Base-by-base conservation (phyloP, 2,888 invertebrate genomes). In the Resseliella maxima region DNA sequence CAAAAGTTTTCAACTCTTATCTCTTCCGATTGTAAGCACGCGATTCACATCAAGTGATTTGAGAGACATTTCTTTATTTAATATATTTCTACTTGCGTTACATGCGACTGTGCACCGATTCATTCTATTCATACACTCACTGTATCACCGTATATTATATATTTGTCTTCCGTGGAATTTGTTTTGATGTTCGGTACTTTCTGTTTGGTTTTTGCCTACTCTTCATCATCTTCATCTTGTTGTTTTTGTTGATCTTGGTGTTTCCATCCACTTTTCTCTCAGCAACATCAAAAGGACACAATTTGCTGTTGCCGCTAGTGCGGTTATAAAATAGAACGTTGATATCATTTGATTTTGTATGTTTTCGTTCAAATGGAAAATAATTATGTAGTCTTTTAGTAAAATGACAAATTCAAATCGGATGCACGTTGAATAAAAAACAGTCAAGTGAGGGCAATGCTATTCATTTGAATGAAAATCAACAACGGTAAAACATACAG, bases 1-100 rank as follows among this genome's bases (percentile, higher is more conserved):
- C 2, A 59, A n/a, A n/a, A 72, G 72, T 72, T 72, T 72, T 72
- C 72, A 72, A 72, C 72, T 18, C 72, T 31, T 72, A 72, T 72
- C 72, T 72, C 12, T 72, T 72, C 72, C 35, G 72, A 72, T 72
- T 72, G 72, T 18, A 31, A 31, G 72, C 31, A 72, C 31, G 31
- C 72, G 72, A 72, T 72, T 72, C 35, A 72, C 31, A 72, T 72
- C 72, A 72, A 31, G 31, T 72, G 72, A 31, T 72, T 72, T 35
- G 5, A 12, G 12, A 18, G 31, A 35, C 2, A 12, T 72, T 72
- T 15, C 31, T 72, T 59, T 59, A n/a, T 24, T 24, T 59, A 12
- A 31, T 31, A 15, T 50, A 15, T 72, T 72, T 35, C 6, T 0
- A 12, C 10, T 27, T n/a, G 12, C 31, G 15, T 72, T 31, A 18